Conservation (phyloP, 2,113 vertebrate genomes). For the Hyaena hyaena region DNA sequence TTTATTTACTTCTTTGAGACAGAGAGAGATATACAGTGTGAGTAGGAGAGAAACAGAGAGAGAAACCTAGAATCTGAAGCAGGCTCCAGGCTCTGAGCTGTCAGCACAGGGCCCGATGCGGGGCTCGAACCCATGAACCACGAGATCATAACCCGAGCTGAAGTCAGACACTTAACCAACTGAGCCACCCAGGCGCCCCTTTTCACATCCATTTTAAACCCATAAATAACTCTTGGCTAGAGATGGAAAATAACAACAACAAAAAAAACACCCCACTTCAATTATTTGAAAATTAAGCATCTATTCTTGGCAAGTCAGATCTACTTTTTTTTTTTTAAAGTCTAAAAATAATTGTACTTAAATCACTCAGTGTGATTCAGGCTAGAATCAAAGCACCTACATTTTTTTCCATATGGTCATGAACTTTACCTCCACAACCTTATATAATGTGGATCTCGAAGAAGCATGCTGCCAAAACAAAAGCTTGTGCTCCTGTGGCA, state of each 20-base stretch:
- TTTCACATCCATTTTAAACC: conserved; percentile 15
- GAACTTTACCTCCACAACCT: neutral
- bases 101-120: no score
- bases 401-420: neutral
- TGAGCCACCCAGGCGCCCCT: no score
- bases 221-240: neutral
- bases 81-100: no score
- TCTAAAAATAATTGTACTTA: conserved; percentile 48
- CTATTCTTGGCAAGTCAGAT: conserved; percentile 35
- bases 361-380: neutral
- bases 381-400: neutral
- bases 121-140: no score
- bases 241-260: conserved; percentile 31
- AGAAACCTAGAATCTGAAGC: no score
- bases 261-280: neutral
- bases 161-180: no score
- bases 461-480: neutral
- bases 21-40: no score
- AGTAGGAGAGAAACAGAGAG: no score
- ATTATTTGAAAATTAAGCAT: conserved; percentile 46
- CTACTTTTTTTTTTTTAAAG: conserved; percentile 34
- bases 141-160: no score
- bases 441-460: fast-evolving
- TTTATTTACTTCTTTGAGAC: no score
- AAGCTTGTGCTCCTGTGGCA: neutral